Evolutionary conservation across 2,797 vertebrate species (phyloP).

Genomic region (Aratinga solstitialis): DNA sequence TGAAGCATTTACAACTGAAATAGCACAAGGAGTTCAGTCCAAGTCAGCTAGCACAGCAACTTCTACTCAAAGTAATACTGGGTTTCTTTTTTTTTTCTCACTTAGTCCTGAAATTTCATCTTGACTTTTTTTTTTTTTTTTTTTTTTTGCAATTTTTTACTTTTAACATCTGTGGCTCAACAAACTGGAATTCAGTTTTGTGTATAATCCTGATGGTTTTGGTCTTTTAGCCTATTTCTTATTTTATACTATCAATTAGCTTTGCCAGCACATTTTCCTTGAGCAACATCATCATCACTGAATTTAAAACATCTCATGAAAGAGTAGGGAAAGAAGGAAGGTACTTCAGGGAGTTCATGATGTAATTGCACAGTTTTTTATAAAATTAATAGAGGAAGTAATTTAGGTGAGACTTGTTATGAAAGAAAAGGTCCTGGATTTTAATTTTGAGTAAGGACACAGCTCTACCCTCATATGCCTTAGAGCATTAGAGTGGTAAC

Average conservation of each 20-base stretch:
- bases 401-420: not conserved
- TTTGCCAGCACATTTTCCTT: constrained; percentile 1
- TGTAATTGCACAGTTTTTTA: constrained; percentile 6
- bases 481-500: not conserved
- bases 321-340: not conserved
- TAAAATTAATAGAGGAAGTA: constrained; percentile 15
- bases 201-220: not conserved
- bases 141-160: not conserved
- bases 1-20: not conserved
- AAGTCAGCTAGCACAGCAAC: not conserved
- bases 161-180: not conserved
- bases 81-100: not conserved
- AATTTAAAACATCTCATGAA: not conserved
- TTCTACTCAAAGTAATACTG: not conserved
- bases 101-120: not conserved
- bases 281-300: not conserved
- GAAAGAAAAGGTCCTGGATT: not conserved
- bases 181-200: not conserved
- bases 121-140: not conserved
- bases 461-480: not conserved
- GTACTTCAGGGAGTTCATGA: not conserved
- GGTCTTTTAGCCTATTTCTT: not conserved
- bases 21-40: not conserved
- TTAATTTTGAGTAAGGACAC: not conserved
- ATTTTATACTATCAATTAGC: not conserved